Conservation (phyloP, 2,113 vertebrate genomes). For the Indicator maculatus region DNA sequence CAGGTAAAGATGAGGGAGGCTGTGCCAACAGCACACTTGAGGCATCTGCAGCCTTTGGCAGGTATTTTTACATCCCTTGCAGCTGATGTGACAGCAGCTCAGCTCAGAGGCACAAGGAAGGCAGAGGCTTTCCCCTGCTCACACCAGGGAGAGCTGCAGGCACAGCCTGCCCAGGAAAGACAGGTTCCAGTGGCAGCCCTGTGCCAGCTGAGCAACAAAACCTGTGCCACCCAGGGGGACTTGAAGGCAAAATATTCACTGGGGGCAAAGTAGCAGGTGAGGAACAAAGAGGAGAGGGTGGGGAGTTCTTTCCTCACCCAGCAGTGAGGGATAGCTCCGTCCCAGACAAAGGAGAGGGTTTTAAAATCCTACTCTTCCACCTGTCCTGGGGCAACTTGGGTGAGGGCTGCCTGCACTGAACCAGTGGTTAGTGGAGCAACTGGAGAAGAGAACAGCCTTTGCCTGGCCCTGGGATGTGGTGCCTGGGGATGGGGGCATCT, state of each 20-base stretch:
- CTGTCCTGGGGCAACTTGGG: background rate
- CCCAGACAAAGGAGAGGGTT: background rate
- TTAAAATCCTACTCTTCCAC: background rate
- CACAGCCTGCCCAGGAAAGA: background rate
- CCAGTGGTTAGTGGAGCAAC: background rate
- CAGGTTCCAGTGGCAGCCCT: background rate
- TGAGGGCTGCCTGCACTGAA: fast-evolving
- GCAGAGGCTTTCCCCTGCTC: fast-evolving
- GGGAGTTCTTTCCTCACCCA: background rate
- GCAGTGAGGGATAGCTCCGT: fast-evolving
- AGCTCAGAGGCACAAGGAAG: fast-evolving
- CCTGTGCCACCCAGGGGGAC: background rate
- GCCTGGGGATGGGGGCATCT: background rate
- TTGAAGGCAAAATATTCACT: background rate
- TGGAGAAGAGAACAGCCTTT: background rate
- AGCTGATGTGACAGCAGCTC: background rate
- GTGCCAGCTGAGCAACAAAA: background rate
- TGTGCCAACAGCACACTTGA: background rate
- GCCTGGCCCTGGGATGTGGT: background rate
- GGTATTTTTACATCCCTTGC: background rate
- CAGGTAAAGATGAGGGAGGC: background rate
- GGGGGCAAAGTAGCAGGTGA: background rate
- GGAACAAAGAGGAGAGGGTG: background rate
- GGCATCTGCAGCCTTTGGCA: background rate
- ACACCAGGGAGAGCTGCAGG: background rate